These are phyloP conservation scores for Centropus unirufus DNA, from an alignment of 2,113 vertebrate species.

Conservation along the genomic window DNA sequence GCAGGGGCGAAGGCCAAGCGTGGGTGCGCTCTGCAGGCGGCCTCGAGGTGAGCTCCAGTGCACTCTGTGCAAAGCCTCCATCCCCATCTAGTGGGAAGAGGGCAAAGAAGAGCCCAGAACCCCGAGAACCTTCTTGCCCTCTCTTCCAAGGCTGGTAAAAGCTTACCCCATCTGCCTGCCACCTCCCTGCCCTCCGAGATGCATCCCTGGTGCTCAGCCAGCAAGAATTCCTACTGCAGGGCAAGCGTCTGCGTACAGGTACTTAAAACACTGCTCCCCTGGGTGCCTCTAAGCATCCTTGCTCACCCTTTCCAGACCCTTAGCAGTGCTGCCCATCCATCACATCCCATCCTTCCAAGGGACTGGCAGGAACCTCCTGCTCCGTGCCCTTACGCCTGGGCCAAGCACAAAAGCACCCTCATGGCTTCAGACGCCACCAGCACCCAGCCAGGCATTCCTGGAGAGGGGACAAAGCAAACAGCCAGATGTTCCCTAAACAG, in stretches of 20 bases:
- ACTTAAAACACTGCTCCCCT: accelerated
- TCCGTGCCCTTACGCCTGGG: accelerated
- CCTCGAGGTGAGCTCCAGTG: accelerated
- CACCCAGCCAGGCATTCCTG: accelerated
- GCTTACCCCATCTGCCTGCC: neutral
- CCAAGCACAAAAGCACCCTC: neutral
- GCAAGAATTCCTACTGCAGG: accelerated
- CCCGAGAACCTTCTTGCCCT: neutral
- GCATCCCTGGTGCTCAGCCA: neutral
- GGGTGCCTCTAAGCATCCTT: neutral
- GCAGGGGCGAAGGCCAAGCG: accelerated
- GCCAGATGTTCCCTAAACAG: neutral
- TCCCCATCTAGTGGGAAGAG: constrained; percentile 57
- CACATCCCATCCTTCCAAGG: neutral
- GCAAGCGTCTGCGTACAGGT: accelerated
- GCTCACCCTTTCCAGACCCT: neutral
- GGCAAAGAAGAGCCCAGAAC: accelerated
- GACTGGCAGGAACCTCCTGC: neutral
- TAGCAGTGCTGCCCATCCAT: neutral
- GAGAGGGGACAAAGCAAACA: neutral
- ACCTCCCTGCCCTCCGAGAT: neutral
- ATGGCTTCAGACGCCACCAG: neutral
- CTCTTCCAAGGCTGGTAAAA: neutral
- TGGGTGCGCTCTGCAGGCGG: neutral
- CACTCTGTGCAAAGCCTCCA: neutral